These are phyloP conservation scores for Dendroctonus valens DNA, from an alignment of 1,140 invertebrate genomes.

Conservation along the genomic window DNA sequence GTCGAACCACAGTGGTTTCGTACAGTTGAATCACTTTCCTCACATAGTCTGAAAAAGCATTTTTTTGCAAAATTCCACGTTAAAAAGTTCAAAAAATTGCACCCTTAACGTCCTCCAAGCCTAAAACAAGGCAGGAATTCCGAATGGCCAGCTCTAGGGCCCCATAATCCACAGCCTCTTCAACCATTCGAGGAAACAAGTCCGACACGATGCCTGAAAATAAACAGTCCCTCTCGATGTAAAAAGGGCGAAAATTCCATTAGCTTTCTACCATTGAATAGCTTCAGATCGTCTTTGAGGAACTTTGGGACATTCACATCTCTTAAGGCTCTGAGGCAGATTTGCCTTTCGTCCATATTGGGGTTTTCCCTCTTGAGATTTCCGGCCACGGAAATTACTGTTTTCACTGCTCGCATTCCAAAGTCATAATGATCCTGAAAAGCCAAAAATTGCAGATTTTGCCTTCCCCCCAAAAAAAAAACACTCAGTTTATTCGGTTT, in stretches of 20 bases:
- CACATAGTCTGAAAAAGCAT: conserved; percentile 59
- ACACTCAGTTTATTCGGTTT: too few relatives aligned
- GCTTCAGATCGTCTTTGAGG: conserved; percentile 64
- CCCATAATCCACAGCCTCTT: conserved; percentile 62
- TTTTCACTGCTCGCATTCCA: conserved; percentile 62
- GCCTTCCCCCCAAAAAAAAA: background rate
- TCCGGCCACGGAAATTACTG: conserved; percentile 67
- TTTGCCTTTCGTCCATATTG: conserved; percentile 59
- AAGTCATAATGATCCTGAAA: conserved; percentile 28
- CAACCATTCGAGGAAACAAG: conserved; percentile 65
- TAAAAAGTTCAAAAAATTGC: conserved; percentile 23
- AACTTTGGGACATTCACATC: conserved; percentile 77
- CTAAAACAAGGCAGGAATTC: conserved; percentile 46
- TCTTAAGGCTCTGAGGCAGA: conserved; percentile 61
- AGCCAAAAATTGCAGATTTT: background rate
- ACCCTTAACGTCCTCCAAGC: conserved; percentile 61
- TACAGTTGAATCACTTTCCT: conserved; percentile 76
- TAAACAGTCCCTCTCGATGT: background rate
- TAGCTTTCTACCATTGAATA: conserved; percentile 57
- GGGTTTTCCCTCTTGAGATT: conserved; percentile 67
- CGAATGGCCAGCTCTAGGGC: conserved; percentile 52
- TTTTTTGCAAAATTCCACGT: background rate
- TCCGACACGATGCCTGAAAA: conserved; percentile 67
- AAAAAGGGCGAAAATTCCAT: background rate
- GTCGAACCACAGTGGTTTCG: conserved; percentile 78